These are phyloP conservation scores for Pseudomyrmex dendroicus DNA, from an alignment of 1,140 invertebrate species.

Conservation along the genomic window DNA sequence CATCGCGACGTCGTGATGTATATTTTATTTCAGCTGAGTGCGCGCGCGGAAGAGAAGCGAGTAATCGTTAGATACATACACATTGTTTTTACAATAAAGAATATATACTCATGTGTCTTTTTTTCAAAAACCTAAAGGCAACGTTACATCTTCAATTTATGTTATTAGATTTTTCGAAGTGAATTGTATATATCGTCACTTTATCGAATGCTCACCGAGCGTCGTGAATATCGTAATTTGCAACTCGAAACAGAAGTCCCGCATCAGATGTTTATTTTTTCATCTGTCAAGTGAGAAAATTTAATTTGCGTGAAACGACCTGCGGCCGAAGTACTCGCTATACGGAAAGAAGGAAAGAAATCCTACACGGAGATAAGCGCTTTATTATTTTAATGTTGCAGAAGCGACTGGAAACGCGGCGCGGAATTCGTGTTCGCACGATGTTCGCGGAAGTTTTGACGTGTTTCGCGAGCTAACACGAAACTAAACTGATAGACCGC, in stretches of 20 bases:
- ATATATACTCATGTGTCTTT: neutral
- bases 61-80: neutral
- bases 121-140: neutral
- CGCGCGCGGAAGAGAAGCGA: neutral
- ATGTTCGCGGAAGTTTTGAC: slow-evolving; percentile 53
- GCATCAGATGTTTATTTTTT: slow-evolving; percentile 18
- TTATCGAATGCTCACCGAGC: neutral
- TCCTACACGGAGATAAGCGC: neutral
- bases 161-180: neutral
- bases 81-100: neutral
- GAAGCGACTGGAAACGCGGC: neutral
- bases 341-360: neutral
- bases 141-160: neutral
- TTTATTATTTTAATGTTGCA: slow-evolving; percentile 3
- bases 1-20: neutral
- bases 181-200: neutral
- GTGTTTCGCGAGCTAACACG: slow-evolving; percentile 43
- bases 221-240: neutral
- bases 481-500: slow-evolving; percentile 53
- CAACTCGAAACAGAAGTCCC: neutral
- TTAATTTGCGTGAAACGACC: slow-evolving; percentile 16
- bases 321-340: neutral
- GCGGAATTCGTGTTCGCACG: slow-evolving; percentile 13
- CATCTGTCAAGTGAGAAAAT: slow-evolving; percentile 19
- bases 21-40: slow-evolving; percentile 22